Evolutionary conservation across 2,888 invertebrate species (phyloP), one percentile per base, ranked within the genome.

Genomic region (Folsomia manolachei): DNA sequence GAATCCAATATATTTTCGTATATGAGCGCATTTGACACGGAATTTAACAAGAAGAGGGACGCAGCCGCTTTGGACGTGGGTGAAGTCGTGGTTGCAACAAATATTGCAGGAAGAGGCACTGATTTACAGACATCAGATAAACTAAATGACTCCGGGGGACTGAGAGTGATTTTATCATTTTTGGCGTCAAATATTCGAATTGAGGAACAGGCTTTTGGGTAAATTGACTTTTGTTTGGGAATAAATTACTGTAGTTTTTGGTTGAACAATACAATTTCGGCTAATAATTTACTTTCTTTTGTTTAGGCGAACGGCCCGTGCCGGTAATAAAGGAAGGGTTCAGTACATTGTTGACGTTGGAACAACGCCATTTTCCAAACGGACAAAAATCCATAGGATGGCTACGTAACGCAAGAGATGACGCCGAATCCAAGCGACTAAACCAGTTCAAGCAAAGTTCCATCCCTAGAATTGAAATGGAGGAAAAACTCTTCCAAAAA

Each of bases 161-260:
- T 85, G 1, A 84, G 84, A 71, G 84, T 84, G 2, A 82, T 82
- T 66, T 71, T 84, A 7, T 81, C 83, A 0, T 85, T 81, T 75
- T 74, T 85, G 19, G 83, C 85, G 1, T 78, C 75, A 7, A 85
- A 84, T 75, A 65, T 72, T 1, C 77, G 85, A 64, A 79, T 84
- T 19, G 83, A 84, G 76, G 78, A 82, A 39, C 85, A 85, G 80
- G 83, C 83, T 1, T 82, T 82, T 69, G 85, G 84, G n/a, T n/a
- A n/a, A n/a, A n/a, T n/a, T n/a, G n/a, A n/a, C n/a, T n/a, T n/a
- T n/a, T n/a, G n/a, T n/a, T n/a, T n/a, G n/a, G n/a, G n/a, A n/a
- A n/a, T n/a, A n/a, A n/a, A n/a, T n/a, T n/a, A n/a, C n/a, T n/a
- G n/a, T n/a, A n/a, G n/a, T n/a, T n/a, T n/a, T n/a, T n/a, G n/a